These are phyloP conservation scores for Pygoscelis antarcticus DNA, from an alignment of 2,113 vertebrate species.

Conservation along the genomic window DNA sequence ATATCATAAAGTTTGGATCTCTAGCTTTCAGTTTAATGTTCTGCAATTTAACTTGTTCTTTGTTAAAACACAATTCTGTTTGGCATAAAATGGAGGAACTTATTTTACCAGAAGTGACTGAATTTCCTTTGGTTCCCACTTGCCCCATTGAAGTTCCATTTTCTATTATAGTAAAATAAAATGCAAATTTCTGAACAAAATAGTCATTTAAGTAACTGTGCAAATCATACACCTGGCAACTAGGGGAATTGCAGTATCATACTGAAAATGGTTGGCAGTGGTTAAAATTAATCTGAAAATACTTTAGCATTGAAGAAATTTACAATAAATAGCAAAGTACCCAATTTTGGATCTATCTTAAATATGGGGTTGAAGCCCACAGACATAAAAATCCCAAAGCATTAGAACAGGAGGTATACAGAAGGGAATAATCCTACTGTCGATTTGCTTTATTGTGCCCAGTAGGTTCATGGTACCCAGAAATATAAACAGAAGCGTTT, in stretches of 20 bases:
- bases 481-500: not conserved
- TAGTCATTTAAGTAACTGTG: not conserved
- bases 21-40: not conserved
- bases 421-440: not conserved
- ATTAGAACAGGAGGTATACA: not conserved
- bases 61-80: not conserved
- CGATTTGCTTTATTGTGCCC: not conserved
- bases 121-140: not conserved
- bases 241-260: not conserved
- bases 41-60: not conserved
- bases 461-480: not conserved
- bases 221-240: not conserved
- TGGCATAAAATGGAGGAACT: not conserved
- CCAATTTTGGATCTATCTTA: fast-evolving
- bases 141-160: not conserved
- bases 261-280: not conserved
- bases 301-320: not conserved
- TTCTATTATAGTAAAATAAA: not conserved
- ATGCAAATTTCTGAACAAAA: not conserved
- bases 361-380: not conserved
- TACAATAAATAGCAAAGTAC: not conserved
- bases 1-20: not conserved
- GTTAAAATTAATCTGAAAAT: not conserved
- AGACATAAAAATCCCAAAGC: not conserved
- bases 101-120: not conserved